Percentiles rank a stretch among this genome's conserved stretches.
Conservation (phyloP, 2,797 vertebrate genomes). For the Adrianichthys oophorus region DNA sequence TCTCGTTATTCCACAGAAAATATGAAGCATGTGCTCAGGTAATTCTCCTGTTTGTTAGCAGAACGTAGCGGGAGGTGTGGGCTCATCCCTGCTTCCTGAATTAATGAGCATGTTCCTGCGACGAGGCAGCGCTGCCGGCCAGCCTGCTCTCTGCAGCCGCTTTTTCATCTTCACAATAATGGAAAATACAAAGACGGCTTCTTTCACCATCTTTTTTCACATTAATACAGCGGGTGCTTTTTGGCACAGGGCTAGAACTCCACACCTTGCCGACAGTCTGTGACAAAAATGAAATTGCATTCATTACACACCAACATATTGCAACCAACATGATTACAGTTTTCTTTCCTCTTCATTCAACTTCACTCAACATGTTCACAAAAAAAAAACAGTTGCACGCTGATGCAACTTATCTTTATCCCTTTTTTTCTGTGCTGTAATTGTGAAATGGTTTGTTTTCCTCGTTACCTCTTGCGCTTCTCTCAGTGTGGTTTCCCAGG, state of each 20-base stretch:
- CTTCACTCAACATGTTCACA: conserved; percentile 7
- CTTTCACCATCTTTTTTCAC: conserved; percentile 27
- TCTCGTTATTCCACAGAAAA: conserved; percentile 35
- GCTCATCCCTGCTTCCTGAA: conserved; percentile 36
- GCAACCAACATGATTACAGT: conserved; percentile 29
- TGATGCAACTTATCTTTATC: conserved; percentile 20
- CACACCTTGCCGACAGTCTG: conserved; percentile 37
- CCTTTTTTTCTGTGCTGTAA: conserved; percentile 26
- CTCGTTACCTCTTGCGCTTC: conserved; percentile 3
- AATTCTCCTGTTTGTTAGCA: conserved; percentile 44
- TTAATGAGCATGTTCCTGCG: conserved; percentile 50
- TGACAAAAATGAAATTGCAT: conserved; percentile 53
- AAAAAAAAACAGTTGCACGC: neutral
- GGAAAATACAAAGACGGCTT: conserved; percentile 40
- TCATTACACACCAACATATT: conserved; percentile 41
- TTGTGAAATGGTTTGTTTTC: conserved; percentile 30
- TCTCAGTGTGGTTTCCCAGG: conserved; percentile 16
- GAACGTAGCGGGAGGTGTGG: conserved; percentile 47
- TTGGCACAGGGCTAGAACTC: conserved; percentile 22
- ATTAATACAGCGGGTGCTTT: conserved; percentile 39
- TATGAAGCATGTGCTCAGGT: conserved; percentile 47
- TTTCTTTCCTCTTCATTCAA: conserved; percentile 29
- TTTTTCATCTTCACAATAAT: conserved; percentile 55
- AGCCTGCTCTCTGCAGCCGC: conserved; percentile 32
- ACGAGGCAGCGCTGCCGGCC: conserved; percentile 28